These are phyloP conservation scores for Agrilus planipennis DNA, from an alignment of 1,140 invertebrate species.

Conservation along the genomic window DNA sequence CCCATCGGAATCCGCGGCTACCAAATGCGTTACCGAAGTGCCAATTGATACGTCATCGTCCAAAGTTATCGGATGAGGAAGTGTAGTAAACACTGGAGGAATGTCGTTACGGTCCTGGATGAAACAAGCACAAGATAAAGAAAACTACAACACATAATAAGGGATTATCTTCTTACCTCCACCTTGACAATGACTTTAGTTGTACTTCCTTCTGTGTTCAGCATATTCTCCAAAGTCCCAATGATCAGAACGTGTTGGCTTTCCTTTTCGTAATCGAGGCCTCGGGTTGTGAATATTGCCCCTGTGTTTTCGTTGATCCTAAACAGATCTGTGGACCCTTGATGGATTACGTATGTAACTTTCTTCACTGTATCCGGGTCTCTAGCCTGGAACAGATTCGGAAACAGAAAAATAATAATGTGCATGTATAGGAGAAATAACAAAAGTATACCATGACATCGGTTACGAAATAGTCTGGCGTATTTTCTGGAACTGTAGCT, in stretches of 20 bases:
- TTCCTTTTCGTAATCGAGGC: slow-evolving; percentile 68
- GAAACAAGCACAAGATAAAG: slow-evolving; percentile 3
- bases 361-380: slow-evolving; percentile 69
- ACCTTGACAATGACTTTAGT: slow-evolving; percentile 66
- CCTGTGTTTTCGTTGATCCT: slow-evolving; percentile 69
- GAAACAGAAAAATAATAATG: neutral
- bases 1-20: slow-evolving; percentile 70
- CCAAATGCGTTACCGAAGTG: slow-evolving; percentile 60
- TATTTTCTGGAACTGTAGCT: slow-evolving; percentile 71
- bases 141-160: slow-evolving; percentile 13
- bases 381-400: slow-evolving; percentile 40
- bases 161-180: slow-evolving; percentile 41
- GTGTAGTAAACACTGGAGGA: slow-evolving; percentile 70
- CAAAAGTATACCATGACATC: slow-evolving; percentile 45
- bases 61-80: slow-evolving; percentile 66
- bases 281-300: slow-evolving; percentile 57
- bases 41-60: slow-evolving; percentile 74
- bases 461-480: slow-evolving; percentile 59
- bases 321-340: slow-evolving; percentile 70
- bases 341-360: slow-evolving; percentile 74
- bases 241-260: slow-evolving; percentile 61
- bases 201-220: slow-evolving; percentile 54
- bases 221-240: slow-evolving; percentile 69
- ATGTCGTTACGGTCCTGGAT: slow-evolving; percentile 66
- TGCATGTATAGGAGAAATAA: neutral